Evolutionary conservation across 2,797 vertebrate genomes (phyloP), one percentile per base, ranked within the genome.

Genomic region (Australoheros facetus): DNA sequence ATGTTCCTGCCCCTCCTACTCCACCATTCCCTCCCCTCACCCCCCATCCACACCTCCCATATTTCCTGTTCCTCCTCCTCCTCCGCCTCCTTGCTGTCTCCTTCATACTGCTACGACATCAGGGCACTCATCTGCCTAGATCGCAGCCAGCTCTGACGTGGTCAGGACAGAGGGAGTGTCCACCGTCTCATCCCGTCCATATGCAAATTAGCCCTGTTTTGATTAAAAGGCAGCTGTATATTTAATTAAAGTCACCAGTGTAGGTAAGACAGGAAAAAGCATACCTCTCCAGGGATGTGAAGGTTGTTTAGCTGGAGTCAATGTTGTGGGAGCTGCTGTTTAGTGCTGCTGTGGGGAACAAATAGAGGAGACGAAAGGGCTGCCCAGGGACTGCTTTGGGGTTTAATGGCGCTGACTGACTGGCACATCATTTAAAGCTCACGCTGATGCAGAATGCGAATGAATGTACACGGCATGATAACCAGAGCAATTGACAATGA

Each of bases 191-290:
- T n/a, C 60, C 85, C 81, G 1, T 85, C 82, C 51, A 23, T 86
- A 93, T 95, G 94, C 88, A 92, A 92, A 95, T 94, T 71, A 69
- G 81, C 72, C 83, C 92, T 87, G 90, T 92, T 93, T 93, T 92
- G 75, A 95, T 94, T 95, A 95, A 94, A 94, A 94, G 84, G 87
- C 85, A 86, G 91, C 91, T 91, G 90, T 88, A 81, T 90, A 91
- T 93, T 93, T 93, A 88, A 93, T 94, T 95, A 90, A 92, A 92
- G 87, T 93, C 88, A 84, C 75, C 73, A 26, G 71, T 54, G 82
- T 86, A 81, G 81, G 87, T 88, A 64, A 71, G 48, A 72, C 32
- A 80, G 77, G 79, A 79, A 85, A 86, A 80, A 78, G 55, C 62
- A 73, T 66, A 62, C 62, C 81, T 88, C 92, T 88, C 91, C n/a